Evolutionary conservation across 2,113 vertebrate species (phyloP).

Genomic region (Meleagris gallopavo): DNA sequence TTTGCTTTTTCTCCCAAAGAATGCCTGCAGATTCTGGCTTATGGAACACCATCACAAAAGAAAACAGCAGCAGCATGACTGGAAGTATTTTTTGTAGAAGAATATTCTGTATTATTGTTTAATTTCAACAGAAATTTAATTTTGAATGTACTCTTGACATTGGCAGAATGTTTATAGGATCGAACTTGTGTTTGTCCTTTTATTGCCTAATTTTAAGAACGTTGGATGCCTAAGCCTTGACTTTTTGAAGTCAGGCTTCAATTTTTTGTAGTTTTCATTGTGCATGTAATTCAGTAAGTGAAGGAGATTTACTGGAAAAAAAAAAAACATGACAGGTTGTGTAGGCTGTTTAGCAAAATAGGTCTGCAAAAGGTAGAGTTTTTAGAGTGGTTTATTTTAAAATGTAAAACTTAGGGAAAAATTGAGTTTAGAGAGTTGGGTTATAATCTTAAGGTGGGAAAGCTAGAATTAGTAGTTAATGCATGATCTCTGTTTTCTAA

Average conservation of each 20-base stretch:
- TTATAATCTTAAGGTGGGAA: background rate
- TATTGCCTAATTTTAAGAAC: background rate
- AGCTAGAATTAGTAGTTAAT: background rate
- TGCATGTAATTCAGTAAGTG: background rate
- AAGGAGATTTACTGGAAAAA: background rate
- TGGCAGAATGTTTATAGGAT: background rate
- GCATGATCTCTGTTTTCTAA: background rate
- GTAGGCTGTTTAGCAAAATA: background rate
- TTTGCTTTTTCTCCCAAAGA: background rate
- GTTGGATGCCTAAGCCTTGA: background rate
- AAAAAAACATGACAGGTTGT: background rate
- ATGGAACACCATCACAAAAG: background rate
- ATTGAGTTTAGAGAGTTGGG: background rate
- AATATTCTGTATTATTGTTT: background rate
- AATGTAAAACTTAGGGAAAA: background rate
- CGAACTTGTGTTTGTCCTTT: background rate
- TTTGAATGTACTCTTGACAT: background rate
- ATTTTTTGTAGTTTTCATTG: background rate
- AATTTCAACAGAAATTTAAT: background rate
- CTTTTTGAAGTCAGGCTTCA: background rate
- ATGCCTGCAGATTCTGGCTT: background rate
- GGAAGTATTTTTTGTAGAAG: background rate
- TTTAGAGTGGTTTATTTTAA: background rate
- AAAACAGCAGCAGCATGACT: background rate
- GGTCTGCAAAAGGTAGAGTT: background rate